A percentile compares a stretch with the other conserved stretches of the same genome.
Conservation (phyloP, 2,888 invertebrate species). For the Amphipyra berbera region DNA sequence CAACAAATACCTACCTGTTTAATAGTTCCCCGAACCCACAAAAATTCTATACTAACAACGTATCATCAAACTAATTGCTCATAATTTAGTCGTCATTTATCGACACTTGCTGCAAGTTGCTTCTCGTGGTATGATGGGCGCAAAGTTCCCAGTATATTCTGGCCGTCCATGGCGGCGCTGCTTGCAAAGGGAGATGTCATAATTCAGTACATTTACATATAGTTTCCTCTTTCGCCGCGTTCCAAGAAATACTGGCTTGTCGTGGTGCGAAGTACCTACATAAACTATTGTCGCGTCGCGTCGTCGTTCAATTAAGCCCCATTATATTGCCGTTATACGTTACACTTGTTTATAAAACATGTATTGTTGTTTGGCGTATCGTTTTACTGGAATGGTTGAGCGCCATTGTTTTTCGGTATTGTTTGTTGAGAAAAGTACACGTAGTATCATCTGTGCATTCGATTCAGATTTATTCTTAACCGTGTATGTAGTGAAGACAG, state of each 20-base stretch:
- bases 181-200: too few species aligned
- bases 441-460: background rate
- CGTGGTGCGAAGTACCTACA: conserved; percentile 43
- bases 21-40: conserved; percentile 3
- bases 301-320: conserved; percentile 68
- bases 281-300: conserved; percentile 54
- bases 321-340: conserved; percentile 61
- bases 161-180: too few species aligned
- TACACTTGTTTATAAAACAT: conserved; percentile 59
- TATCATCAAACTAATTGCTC: conserved; percentile 19
- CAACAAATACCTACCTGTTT: background rate
- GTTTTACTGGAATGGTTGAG: conserved; percentile 8
- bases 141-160: too few species aligned
- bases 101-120: conserved; percentile 29
- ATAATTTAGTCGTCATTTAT: conserved; percentile 27
- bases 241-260: background rate
- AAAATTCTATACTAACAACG: conserved; percentile 15
- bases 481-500: too few species aligned
- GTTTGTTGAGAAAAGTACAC: conserved; percentile 10
- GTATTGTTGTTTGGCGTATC: conserved; percentile 30
- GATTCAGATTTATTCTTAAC: background rate
- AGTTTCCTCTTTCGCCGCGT: too few species aligned
- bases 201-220: too few species aligned
- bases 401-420: conserved; percentile 13
- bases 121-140: too few species aligned